phyloP scores from a whole-genome alignment of 2,797 vertebrate species.

The Acrossocheilus wenchowensis region DNA sequence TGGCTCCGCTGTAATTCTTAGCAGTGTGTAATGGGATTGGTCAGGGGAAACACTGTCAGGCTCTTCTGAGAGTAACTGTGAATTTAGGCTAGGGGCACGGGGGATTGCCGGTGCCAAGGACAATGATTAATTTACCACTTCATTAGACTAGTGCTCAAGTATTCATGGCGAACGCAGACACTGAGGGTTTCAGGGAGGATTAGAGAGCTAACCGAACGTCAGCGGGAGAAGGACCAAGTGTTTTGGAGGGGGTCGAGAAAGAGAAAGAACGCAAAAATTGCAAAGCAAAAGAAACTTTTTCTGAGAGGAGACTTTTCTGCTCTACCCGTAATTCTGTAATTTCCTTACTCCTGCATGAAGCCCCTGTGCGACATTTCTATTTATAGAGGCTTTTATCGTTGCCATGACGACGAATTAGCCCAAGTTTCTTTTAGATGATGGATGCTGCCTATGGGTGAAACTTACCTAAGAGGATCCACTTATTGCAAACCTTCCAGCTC shows the following conservation, averaged over 20 bases:
- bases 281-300: slow-evolving; percentile 35
- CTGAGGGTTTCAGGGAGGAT: slow-evolving; percentile 26
- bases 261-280: not conserved
- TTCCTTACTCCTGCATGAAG: slow-evolving; percentile 52
- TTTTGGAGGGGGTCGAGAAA: slow-evolving; percentile 6
- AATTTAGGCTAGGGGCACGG: slow-evolving; percentile 51
- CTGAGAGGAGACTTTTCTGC: slow-evolving; percentile 25
- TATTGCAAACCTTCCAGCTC: slow-evolving; percentile 25
- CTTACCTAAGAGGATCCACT: slow-evolving; percentile 26
- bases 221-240: slow-evolving; percentile 17
- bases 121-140: slow-evolving; percentile 58
- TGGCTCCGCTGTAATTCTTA: slow-evolving; percentile 8
- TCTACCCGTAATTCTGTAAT: slow-evolving; percentile 51
- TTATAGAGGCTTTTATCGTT: slow-evolving; percentile 65
- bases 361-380: slow-evolving; percentile 53
- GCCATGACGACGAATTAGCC: slow-evolving; percentile 68
- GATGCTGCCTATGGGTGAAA: slow-evolving; percentile 42
- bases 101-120: slow-evolving; percentile 42
- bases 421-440: slow-evolving; percentile 57
- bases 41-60: slow-evolving; percentile 32
- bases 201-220: slow-evolving; percentile 37
- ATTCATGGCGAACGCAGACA: slow-evolving; percentile 46
- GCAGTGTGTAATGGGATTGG: slow-evolving; percentile 39
- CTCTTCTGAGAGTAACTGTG: slow-evolving; percentile 25
- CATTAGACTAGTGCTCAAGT: slow-evolving; percentile 54